phyloP scores from a whole-genome alignment of 1,140 invertebrate genomes.

The Lepidurus couesii region DNA sequence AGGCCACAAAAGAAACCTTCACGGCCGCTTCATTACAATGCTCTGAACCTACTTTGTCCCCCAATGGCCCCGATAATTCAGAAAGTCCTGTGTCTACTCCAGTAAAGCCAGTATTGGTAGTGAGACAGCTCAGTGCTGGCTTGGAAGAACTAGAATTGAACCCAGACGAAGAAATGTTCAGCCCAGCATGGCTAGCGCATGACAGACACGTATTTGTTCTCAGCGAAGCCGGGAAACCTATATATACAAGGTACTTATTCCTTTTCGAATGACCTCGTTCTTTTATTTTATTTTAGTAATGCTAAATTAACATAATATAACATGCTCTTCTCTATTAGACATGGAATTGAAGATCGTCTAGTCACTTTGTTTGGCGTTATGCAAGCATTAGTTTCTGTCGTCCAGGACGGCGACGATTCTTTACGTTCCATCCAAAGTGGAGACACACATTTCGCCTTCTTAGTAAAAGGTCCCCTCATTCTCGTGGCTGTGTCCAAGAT shows the following conservation, averaged over 20 bases:
- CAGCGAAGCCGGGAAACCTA: slow-evolving; percentile 90
- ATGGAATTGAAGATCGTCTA: slow-evolving; percentile 89
- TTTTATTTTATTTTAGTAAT: slow-evolving; percentile 33
- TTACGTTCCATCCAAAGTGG: slow-evolving; percentile 78
- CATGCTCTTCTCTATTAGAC: slow-evolving; percentile 49
- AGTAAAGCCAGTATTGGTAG: not conserved
- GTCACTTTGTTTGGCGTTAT: slow-evolving; percentile 92
- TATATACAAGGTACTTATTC: slow-evolving; percentile 74
- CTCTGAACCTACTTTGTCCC: not conserved
- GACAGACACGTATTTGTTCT: slow-evolving; percentile 90
- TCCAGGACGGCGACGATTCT: slow-evolving; percentile 73
- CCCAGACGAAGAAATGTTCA: slow-evolving; percentile 4
- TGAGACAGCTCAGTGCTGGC: not conserved
- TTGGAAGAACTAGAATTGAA: not conserved
- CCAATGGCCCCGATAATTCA: not conserved
- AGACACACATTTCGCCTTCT: slow-evolving; percentile 82
- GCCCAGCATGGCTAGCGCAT: slow-evolving; percentile 48
- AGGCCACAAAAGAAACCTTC: not conserved
- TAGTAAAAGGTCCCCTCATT: slow-evolving; percentile 79
- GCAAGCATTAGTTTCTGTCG: slow-evolving; percentile 88
- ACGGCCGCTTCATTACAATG: not conserved
- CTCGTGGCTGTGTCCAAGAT: slow-evolving; percentile 80
- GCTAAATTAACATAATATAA: not conserved
- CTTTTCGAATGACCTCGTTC: not conserved
- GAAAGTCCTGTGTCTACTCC: not conserved